Conservation (phyloP, 2,888 invertebrate genomes). For the Idaea dimidiata region DNA sequence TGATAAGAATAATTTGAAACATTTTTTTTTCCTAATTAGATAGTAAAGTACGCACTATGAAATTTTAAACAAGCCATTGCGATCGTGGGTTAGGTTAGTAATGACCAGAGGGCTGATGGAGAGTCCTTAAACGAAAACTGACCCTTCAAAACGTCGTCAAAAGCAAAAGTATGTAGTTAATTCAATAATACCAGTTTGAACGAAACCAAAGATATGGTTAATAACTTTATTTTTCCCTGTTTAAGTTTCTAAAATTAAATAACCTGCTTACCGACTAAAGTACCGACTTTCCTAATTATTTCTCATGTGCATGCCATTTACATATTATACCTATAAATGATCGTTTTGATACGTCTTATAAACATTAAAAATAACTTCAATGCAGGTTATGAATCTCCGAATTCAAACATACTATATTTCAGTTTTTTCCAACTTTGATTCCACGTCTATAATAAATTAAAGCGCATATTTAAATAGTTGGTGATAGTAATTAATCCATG, state of each 20-base stretch:
- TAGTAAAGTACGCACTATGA: background rate
- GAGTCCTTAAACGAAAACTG: conserved; percentile 43
- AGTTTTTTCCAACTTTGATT: background rate
- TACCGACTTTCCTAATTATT: too few relatives aligned
- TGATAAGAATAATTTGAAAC: too few relatives aligned
- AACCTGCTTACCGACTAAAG: too few relatives aligned
- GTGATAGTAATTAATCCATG: conserved; percentile 26
- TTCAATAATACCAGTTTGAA: background rate
- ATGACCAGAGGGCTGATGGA: conserved; percentile 44
- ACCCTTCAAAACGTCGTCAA: too few relatives aligned
- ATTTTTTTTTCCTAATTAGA: background rate
- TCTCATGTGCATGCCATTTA: too few relatives aligned
- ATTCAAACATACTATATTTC: background rate
- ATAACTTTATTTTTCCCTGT: background rate
- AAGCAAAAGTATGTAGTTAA: conserved; percentile 30
- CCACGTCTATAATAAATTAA: conserved; percentile 14
- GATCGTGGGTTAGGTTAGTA: conserved; percentile 17
- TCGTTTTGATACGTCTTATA: too few relatives aligned
- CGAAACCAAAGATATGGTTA: background rate
- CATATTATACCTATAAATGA: too few relatives aligned
- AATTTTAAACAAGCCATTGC: background rate
- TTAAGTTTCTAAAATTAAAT: background rate
- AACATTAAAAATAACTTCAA: too few relatives aligned
- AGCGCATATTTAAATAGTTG: conserved; percentile 27
- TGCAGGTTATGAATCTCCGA: too few relatives aligned